Evolutionary conservation across 2,113 vertebrate species (phyloP).

Genomic region (Oreotrochilus melanogaster): DNA sequence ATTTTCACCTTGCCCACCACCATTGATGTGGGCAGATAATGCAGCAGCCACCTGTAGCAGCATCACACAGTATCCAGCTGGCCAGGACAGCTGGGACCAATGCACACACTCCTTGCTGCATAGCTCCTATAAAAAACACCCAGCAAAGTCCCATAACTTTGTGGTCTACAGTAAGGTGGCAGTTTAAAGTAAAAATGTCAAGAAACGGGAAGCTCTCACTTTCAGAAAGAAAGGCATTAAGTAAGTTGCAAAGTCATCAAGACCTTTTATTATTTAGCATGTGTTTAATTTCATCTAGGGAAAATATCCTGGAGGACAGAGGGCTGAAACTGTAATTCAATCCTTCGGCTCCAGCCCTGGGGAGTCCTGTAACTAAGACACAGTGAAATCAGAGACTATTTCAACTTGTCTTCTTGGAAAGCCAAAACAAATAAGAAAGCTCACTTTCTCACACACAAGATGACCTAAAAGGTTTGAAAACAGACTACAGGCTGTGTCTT

Average conservation of each 20-base stretch:
- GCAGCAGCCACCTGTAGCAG: background rate
- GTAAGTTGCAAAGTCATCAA: background rate
- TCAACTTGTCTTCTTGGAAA: background rate
- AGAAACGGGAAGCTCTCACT: background rate
- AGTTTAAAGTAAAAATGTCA: background rate
- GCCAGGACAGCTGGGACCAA: background rate
- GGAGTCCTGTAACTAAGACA: background rate
- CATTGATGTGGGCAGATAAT: background rate
- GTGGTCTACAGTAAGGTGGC: background rate
- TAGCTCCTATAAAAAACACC: background rate
- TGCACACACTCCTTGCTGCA: fast-evolving
- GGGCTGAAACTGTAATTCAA: background rate
- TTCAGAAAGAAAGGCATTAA: background rate
- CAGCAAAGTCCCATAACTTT: background rate
- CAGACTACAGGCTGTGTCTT: background rate
- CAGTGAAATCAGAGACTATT: background rate
- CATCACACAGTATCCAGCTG: background rate
- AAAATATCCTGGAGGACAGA: background rate
- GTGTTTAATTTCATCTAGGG: background rate
- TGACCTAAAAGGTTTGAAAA: background rate
- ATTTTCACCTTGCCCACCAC: background rate
- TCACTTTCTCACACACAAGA: background rate
- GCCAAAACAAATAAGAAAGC: background rate
- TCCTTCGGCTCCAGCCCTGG: background rate
- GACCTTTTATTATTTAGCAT: background rate